Base-by-base conservation (phyloP, 1,140 invertebrate species). In the Dendrolimus kikuchii region DNA sequence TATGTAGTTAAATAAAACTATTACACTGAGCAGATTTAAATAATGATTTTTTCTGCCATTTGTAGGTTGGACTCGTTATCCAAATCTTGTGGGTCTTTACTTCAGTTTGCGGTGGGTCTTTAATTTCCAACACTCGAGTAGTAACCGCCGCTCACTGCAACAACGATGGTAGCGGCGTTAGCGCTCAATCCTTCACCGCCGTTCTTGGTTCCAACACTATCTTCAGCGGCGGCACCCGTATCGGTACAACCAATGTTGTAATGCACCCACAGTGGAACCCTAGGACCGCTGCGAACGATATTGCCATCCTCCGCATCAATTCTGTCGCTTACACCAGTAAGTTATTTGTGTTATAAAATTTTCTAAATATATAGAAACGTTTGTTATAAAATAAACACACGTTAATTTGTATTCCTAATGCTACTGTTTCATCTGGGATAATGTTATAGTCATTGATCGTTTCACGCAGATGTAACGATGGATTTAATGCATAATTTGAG, bases 91-190 rank as follows among this genome's bases (percentile, higher is more conserved):
- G 40, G 7, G 48, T 73, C 6, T 45, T 68, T 5, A 66, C 55
- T n/a, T 76, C 77, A 0, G 61, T 74, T 0, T 79, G 76, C 43
- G 76, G 76, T 7, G 69, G 62, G 6, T 60, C 59, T 4, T 44
- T 79, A 37, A 64, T 79, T n/a, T 62, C 71, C 1, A 8, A 43
- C n/a, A 77, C 39, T n/a, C 64, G 64, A 0, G 51, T 72, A 0
- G 8, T 76, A 10, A 76, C 73, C 4, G 76, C 76, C 6, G 76
- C 76, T 52, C 76, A 79, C 41, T 79, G 76, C 51, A 47, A 68
- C 10, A 37, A 37, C 5, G 73, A 76, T 47, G 73, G 73, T 0
- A 7, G 37, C 3, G 2, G 63, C 7, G 62, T 53, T 40, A 51
- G 23, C 6, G 59, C 62, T 7, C 39, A 51, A 2, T 49, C 38